phyloP scores from a whole-genome alignment of 2,797 vertebrate species.

The Clarias fuscus region DNA sequence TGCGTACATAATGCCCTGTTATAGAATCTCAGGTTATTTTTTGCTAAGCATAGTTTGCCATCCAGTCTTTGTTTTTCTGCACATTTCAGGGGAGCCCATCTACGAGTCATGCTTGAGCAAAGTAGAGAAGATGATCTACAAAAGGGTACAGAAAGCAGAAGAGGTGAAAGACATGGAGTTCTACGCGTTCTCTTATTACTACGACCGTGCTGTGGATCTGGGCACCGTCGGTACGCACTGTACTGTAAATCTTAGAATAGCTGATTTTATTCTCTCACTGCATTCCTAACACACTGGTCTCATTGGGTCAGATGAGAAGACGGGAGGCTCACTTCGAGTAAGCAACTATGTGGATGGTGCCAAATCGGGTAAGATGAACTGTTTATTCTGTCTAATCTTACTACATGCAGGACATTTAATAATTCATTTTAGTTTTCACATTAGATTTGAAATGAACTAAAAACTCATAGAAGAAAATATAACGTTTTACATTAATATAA shows the following conservation, averaged over 20 bases:
- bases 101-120: conserved; percentile 80
- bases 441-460: not conserved
- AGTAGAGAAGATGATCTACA: conserved; percentile 82
- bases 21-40: not conserved
- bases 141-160: conserved; percentile 73
- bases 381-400: not conserved
- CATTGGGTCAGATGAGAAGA: conserved; percentile 72
- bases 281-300: not conserved
- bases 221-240: conserved; percentile 79
- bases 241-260: not conserved
- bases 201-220: conserved; percentile 83
- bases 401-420: not conserved
- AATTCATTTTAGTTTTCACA: not conserved
- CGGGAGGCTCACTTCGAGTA: conserved; percentile 77
- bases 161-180: conserved; percentile 80
- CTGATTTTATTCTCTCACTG: not conserved
- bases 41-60: not conserved
- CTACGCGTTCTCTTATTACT: conserved; percentile 93
- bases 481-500: not conserved
- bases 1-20: not conserved
- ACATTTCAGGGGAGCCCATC: conserved; percentile 70
- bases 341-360: conserved; percentile 80
- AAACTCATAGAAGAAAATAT: not conserved
- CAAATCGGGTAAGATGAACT: conserved; percentile 73
- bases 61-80: not conserved